A percentile compares a stretch with the other conserved stretches of the same genome.
Evolutionary conservation across 2,888 invertebrate species (phyloP).

Genomic region (Lasiommata megera): DNA sequence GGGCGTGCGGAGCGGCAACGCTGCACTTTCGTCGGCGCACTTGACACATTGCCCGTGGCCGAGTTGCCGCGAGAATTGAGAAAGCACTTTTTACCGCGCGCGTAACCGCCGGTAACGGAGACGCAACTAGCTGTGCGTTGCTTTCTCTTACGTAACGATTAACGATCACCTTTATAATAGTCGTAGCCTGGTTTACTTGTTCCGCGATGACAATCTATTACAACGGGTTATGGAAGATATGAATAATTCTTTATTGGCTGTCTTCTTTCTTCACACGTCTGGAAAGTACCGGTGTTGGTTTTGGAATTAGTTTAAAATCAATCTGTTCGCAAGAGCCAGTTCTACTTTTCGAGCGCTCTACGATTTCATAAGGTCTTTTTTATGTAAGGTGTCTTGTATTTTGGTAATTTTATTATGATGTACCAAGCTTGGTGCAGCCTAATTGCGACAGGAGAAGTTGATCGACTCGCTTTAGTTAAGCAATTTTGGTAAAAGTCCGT

Average conservation of each 20-base stretch:
- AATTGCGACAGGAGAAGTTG: no score
- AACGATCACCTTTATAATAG: constrained; percentile 52
- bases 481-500: no score
- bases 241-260: not conserved
- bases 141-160: constrained; percentile 77
- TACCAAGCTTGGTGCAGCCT: no score
- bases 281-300: no score
- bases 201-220: not conserved
- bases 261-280: no score
- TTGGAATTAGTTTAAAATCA: no score
- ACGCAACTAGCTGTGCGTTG: constrained; percentile 71
- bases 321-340: no score
- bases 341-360: no score
- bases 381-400: no score
- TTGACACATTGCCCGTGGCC: constrained; percentile 82
- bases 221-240: not conserved
- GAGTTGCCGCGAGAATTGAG: constrained; percentile 63
- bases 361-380: no score
- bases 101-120: constrained; percentile 67
- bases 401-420: no score
- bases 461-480: no score
- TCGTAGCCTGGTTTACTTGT: constrained; percentile 22
- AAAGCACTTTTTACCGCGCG: constrained; percentile 77
- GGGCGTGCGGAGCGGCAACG: constrained; percentile 55
- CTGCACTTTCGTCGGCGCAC: constrained; percentile 78